These are phyloP conservation scores for Tetrax tetrax DNA, from an alignment of 2,113 vertebrate species.

Conservation along the genomic window DNA sequence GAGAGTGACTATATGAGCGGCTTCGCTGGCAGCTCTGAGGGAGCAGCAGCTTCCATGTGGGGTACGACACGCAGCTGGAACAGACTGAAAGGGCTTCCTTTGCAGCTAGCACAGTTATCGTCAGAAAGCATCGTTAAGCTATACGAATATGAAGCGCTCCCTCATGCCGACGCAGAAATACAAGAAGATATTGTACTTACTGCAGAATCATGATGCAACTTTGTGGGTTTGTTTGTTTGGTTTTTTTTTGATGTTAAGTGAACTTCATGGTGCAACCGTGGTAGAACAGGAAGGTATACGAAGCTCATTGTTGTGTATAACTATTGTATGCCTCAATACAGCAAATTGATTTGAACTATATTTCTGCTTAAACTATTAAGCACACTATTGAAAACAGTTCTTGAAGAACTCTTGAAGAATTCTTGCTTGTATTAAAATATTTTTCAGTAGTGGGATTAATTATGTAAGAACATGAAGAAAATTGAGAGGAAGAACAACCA, in stretches of 20 bases:
- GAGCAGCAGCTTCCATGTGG: background rate
- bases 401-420: background rate
- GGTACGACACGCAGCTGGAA: background rate
- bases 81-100: background rate
- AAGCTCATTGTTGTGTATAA: background rate
- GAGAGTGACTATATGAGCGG: background rate
- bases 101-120: background rate
- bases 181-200: background rate
- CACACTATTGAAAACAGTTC: background rate
- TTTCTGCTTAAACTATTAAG: background rate
- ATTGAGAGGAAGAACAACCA: background rate
- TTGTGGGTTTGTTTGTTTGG: too few relatives aligned
- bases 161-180: background rate
- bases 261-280: background rate
- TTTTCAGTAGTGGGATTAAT: background rate
- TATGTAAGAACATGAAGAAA: background rate
- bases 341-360: background rate
- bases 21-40: background rate
- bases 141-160: background rate
- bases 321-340: background rate
- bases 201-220: background rate
- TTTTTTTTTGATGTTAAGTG: background rate
- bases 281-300: background rate
- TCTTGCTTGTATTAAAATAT: background rate
- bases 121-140: background rate